Base-by-base conservation (phyloP, 2,113 vertebrate genomes). In the Eurypyga helias region DNA sequence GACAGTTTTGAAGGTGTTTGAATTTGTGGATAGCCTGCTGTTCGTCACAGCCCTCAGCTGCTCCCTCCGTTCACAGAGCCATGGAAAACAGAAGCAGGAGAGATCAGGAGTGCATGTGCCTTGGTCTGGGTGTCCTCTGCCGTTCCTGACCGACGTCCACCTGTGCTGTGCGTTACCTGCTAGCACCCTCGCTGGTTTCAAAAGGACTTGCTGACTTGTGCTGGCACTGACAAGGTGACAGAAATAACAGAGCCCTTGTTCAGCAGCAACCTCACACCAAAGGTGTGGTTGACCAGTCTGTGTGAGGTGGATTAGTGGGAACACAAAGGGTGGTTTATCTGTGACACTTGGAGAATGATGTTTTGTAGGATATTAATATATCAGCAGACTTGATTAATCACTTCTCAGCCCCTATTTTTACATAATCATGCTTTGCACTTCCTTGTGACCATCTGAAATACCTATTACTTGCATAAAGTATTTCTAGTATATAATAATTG, bases 131-230 rank as follows among this genome's bases (percentile, higher is more conserved):
- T 43, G 91, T 19, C 58, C 64, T 45, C 80, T 29, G 55, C 67
- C 2, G 0, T 14, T 20, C 80, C 76, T 7, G 43, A 8, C 15
- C 0, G 4, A 8, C 0, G 26, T 0, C 36, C 33, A 3, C 13
- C 45, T 13, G 45, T 6, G 43, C 60, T 45, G 26, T 7, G 1
- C 2, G 5, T 26, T 45, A 26, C 5, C 48, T 14, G 83, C 84
- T 91, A 77, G 51, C 54, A 2, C 4, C 5, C 12, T 43, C 1
- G 7, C 66, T 61, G 52, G 1, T 13, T 6, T 11, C 51, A 11
- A 58, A 24, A 67, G 79, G 72, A 64, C 28, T 29, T 7, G 54
- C 82, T 91, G 95, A 58, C 45, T 45, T 4, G 34, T 11, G 45
- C 31, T 79, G 93, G 82, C 81, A 26, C 25, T 5, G 92, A 12